Base-by-base conservation (phyloP, 2,888 invertebrate genomes). In the Plagodis dolabraria region DNA sequence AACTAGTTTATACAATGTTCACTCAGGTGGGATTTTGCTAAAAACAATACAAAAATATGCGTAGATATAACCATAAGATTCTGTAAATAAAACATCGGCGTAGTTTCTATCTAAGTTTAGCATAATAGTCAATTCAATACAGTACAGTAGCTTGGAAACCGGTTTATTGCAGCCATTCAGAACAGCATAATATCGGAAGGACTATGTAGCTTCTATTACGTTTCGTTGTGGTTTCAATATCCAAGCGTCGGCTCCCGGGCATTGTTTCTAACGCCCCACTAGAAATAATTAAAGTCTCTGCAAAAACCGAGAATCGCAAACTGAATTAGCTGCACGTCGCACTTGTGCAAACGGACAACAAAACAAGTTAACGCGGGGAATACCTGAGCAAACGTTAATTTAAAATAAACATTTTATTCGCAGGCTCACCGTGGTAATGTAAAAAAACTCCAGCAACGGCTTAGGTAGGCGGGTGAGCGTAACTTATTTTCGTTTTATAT, bases 401-500 rank as follows among this genome's bases (percentile, higher is more conserved):
- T 79, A 75, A 79, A 80, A 80, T 77, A 81, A 81, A 81, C 76
- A 76, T 82, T 85, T 80, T 84, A 81, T 82, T 83, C 75, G 74
- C 72, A 74, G 75, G 73, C 77, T 74, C 81, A 77, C 73, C 74
- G 77, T 76, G 80, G 82, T 80, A 80, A 82, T 80, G 79, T 77
- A 80, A 83, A 83, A 80, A 80, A 80, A 75, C 71, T 72, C 74
- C 61, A 76, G 76, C 75, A 75, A 70, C 75, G 81, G 84, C 80
- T 85, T 80, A 83, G 83, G 47, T 60, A 61, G 68, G 62, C 64
- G 56, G 60, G 82, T 75, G 78, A 79, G 80, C 80, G 82, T 83
- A 84, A 85, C 79, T 85, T 89, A 85, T 88, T 87, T 85, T 86
- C 84, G 79, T 87, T 88, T 88, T 87, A 85, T 85, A 83, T 88